Base-by-base conservation (phyloP, 2,888 invertebrate genomes). In the Acanthoscelides obtectus region DNA sequence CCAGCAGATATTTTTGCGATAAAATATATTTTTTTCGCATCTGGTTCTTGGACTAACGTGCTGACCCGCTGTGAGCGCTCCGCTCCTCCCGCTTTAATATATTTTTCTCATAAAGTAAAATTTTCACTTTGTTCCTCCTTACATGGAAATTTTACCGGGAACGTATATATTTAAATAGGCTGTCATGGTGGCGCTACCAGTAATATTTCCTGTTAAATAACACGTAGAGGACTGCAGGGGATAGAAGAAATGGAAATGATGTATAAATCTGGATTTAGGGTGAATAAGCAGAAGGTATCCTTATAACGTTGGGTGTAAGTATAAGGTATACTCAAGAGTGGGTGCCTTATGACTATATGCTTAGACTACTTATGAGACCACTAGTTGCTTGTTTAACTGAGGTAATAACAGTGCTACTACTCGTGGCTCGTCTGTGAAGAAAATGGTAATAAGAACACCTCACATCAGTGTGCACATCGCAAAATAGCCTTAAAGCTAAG, bases 81-180 rank as follows among this genome's bases (percentile, higher is more conserved):
- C 45, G 12, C 45, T 12, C 12, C 45, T 12, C 45, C 45, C 1
- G 22, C 64, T 22, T 64, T 64, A 25, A 66, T 66, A 70, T 73
- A 73, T 72, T 71, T 70, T 72, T 72, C 71, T 73, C 73, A 70
- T 73, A 75, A 22, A 45, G 17, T 64, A 25, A 75, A 25, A 22
- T 68, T 65, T 72, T 22, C 21, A 45, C 72, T 22, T 20, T 63
- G 22, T 63, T 20, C 20, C 12, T 45, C 45, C 45, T 12, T 45
- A 45, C 45, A 45, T 45, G 45, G 45, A 45, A 45, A 45, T 45
- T 45, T 45, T 45, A 45, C 45, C 1, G 45, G 12, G 45, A 45
- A 3, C 45, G 12, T 45, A 45, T 45, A 45, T 45, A 45, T 45
- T 45, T 45, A 45, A 6, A 45, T 45, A 1, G 45, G 45, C 45